Percentiles rank a stretch among this genome's conserved stretches.
These are phyloP conservation scores for Tapirus terrestris DNA, from an alignment of 2,113 vertebrate species.

Conservation along the genomic window DNA sequence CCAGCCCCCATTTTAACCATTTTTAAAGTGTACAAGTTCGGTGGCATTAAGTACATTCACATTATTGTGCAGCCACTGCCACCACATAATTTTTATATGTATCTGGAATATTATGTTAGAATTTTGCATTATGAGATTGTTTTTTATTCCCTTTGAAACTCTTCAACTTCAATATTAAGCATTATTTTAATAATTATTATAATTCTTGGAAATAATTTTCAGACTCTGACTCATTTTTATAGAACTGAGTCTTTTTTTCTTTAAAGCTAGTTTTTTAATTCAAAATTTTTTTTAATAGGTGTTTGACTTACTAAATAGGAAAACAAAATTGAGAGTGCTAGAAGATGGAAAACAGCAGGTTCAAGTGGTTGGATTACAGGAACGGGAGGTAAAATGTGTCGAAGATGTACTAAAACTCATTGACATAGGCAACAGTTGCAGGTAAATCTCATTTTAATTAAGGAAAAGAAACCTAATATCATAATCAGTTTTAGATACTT, in stretches of 20 bases:
- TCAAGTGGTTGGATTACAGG: slow-evolving; percentile 97
- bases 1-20: not conserved
- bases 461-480: not conserved
- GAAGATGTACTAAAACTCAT: slow-evolving; percentile 99
- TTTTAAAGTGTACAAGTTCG: not conserved
- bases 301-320: slow-evolving; percentile 97
- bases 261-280: slow-evolving; percentile 3
- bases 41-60: not conserved
- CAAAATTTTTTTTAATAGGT: slow-evolving; percentile 87
- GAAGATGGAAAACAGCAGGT: slow-evolving; percentile 99
- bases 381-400: slow-evolving; percentile 96
- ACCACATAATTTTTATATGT: not conserved
- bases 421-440: slow-evolving; percentile 98
- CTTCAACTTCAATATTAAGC: not conserved
- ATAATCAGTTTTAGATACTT: slow-evolving; percentile 38
- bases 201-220: not conserved
- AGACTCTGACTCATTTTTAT: not conserved
- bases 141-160: not conserved
- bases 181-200: not conserved
- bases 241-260: slow-evolving; percentile 4
- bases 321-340: slow-evolving; percentile 96
- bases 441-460: slow-evolving; percentile 86
- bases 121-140: not conserved
- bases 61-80: not conserved
- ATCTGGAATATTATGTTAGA: slow-evolving; percentile 13